phyloP scores from a whole-genome alignment of 1,140 invertebrate species.

The Achatina immaculata region DNA sequence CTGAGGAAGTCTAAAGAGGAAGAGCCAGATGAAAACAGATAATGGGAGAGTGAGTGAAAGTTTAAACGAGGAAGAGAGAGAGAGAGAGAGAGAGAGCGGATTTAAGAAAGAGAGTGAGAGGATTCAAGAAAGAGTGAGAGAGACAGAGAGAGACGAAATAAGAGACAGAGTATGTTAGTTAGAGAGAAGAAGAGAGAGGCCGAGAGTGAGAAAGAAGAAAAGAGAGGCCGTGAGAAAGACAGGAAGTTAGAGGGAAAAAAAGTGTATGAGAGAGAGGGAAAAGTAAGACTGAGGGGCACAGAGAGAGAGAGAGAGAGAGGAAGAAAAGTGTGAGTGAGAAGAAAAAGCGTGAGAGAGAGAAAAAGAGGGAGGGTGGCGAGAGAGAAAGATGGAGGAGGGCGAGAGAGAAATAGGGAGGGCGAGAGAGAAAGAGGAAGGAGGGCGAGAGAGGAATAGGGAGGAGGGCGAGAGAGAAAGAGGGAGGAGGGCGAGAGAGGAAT shows the following conservation, averaged over 20 bases:
- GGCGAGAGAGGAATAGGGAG: neutral
- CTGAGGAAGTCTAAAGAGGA: too few species aligned
- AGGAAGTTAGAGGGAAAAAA: neutral
- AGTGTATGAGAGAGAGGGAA: neutral
- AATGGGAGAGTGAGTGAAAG: neutral
- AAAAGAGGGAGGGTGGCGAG: neutral
- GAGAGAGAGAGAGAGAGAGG: neutral
- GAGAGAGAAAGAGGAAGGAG: neutral
- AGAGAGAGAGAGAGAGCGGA: neutral
- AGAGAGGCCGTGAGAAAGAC: neutral
- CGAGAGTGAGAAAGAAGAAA: neutral
- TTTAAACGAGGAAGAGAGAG: neutral
- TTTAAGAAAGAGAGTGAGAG: neutral
- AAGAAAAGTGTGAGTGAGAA: neutral
- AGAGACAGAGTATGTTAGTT: neutral
- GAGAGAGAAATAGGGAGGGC: neutral
- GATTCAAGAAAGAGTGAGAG: neutral
- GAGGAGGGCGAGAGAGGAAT: neutral
- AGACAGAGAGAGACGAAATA: neutral
- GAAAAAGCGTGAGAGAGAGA: neutral
- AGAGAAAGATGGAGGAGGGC: neutral
- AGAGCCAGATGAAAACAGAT: too few species aligned
- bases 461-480: neutral
- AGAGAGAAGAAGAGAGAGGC: neutral
- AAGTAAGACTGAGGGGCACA: neutral